phyloP scores from a whole-genome alignment of 1,140 invertebrate species.

The Aphidius gifuensis region DNA sequence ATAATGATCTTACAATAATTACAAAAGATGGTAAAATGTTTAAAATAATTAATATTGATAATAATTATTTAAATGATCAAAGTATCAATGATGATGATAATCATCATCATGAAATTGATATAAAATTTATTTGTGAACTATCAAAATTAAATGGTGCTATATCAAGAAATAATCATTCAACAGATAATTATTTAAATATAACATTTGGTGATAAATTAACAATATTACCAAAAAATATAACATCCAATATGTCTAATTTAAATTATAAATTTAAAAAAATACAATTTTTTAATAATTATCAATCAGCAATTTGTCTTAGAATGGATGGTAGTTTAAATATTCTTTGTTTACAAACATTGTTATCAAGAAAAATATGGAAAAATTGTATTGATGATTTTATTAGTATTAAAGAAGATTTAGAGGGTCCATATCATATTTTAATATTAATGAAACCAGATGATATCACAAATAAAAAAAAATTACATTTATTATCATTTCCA shows the following conservation, averaged over 20 bases:
- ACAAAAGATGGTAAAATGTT: conserved; percentile 31
- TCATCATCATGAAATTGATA: conserved; percentile 20
- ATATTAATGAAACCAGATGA: conserved; percentile 29
- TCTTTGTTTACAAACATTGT: conserved; percentile 37
- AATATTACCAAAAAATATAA: background rate
- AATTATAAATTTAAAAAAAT: conserved; percentile 34
- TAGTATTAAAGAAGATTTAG: conserved; percentile 31
- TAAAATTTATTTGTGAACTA: background rate
- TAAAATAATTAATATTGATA: conserved; percentile 12
- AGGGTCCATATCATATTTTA: conserved; percentile 33
- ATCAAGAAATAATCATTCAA: background rate
- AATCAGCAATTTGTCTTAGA: conserved; percentile 37
- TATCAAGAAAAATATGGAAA: conserved; percentile 34
- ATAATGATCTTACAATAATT: conserved; percentile 26
- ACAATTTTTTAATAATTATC: conserved; percentile 32
- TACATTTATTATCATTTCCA: conserved; percentile 43
- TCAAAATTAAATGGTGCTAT: background rate
- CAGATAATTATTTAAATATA: background rate
- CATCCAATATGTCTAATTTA: background rate
- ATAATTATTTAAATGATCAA: background rate
- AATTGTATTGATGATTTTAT: conserved; percentile 36
- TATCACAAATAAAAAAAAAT: conserved; percentile 10
- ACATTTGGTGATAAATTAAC: background rate
- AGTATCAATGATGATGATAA: conserved; percentile 9
- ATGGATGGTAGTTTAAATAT: conserved; percentile 33